phyloP scores from a whole-genome alignment of 1,140 invertebrate genomes.

The Sminthurinus signatus region DNA sequence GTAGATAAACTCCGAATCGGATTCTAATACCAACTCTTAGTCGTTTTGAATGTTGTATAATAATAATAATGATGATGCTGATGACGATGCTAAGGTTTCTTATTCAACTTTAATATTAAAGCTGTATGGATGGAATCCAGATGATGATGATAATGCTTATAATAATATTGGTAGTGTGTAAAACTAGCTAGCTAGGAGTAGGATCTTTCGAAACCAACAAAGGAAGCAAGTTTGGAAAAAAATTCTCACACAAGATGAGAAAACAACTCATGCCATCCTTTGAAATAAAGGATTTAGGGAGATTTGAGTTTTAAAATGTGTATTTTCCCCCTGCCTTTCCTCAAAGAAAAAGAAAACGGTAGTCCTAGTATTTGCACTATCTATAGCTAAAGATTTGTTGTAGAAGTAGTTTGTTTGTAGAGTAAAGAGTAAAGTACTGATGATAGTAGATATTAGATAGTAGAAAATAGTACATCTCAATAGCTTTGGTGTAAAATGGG shows the following conservation, averaged over 20 bases:
- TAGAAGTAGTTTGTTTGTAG: background rate
- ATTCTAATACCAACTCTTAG: no score
- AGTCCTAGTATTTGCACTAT: no score
- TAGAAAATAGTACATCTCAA: no score
- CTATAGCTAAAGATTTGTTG: no score
- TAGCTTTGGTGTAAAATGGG: background rate
- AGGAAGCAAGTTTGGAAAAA: background rate
- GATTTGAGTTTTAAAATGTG: constrained; percentile 9
- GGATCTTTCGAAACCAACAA: background rate
- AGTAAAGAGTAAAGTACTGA: background rate
- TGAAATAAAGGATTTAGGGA: constrained; percentile 30
- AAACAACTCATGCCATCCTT: constrained; percentile 2
- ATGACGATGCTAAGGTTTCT: constrained; percentile 22
- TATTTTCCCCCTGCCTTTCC: background rate
- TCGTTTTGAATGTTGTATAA: no score
- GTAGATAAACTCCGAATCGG: no score
- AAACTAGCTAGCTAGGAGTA: no score
- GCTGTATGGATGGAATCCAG: background rate
- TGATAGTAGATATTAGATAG: no score
- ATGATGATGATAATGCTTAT: constrained; percentile 1
- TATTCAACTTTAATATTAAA: background rate
- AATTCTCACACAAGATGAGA: constrained; percentile 2
- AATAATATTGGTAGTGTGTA: no score
- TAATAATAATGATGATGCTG: no score
- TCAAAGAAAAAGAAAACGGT: background rate